Evolutionary conservation across 2,113 vertebrate species (phyloP), one percentile per base, ranked within the genome.

Genomic region (Myrmecophaga tridactyla): DNA sequence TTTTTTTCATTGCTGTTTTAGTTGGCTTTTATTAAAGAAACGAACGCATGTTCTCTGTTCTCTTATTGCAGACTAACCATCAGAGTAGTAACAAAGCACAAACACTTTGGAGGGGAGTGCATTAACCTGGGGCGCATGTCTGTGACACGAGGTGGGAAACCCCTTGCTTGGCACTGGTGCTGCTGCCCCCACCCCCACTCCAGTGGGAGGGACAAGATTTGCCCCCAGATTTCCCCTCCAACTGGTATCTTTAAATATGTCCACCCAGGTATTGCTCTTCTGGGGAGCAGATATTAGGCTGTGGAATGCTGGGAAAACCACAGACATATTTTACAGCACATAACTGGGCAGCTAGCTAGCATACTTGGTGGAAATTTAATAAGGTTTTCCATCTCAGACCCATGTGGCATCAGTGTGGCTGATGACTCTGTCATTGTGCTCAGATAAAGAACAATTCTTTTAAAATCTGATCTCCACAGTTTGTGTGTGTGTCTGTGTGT

Each of bases 11-110:
- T 83, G 43, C 46, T 48, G 63, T 89, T 84, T 94, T 43, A 60
- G 53, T 96, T 96, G 72, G n/a, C 21, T 80, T 83, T 88, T 53
- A 63, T 94, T 62, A 90, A 43, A 0, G 0, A 8, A 21, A 77
- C 1, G 60, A 92, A 39, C 53, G 60, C 69, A 73, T 48, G 87
- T 82, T 60, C 89, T 63, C 53, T 53, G 77, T 80, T 51, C 51
- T 89, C 53, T 58, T 80, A 58, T n/a, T 39, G 75, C 73, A 56
- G n/a, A 70, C 73, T 60, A 87, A 46, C 84, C 58, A 62, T 53
- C 25, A 89, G 96, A 95, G 84, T 90, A 95, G 90, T 84, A 48
- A 91, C 96, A 97, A 97, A 98, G 97, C 97, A 97, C 97, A 97
- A 97, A 70, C 41, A 76, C 48, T 65, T 43, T 1, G n/a, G 94